Evolutionary conservation across 2,113 vertebrate species (phyloP).

Genomic region (Myiozetetes cayanensis): DNA sequence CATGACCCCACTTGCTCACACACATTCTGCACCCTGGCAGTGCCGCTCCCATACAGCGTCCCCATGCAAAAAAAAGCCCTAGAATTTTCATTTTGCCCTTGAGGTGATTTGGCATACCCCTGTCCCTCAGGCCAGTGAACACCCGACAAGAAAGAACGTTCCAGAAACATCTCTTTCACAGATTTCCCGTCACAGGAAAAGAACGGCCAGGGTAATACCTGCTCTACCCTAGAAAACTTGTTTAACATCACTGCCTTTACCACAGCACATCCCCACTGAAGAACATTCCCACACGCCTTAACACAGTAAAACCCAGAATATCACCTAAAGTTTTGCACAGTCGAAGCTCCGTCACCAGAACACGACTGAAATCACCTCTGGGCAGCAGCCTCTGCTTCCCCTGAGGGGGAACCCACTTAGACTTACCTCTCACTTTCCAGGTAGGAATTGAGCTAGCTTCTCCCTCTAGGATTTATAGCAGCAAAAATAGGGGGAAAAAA

Average conservation of each 20-base stretch:
- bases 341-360: fast-evolving
- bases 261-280: fast-evolving
- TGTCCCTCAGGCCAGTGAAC: fast-evolving
- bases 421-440: fast-evolving
- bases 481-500: background rate
- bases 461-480: background rate
- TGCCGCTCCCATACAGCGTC: fast-evolving
- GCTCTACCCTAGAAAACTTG: fast-evolving
- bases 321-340: background rate
- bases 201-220: fast-evolving
- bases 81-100: fast-evolving
- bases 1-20: fast-evolving
- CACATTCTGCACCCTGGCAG: fast-evolving
- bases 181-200: fast-evolving
- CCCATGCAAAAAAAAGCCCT: background rate
- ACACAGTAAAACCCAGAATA: fast-evolving
- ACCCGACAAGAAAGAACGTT: fast-evolving
- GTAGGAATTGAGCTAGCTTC: fast-evolving
- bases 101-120: fast-evolving
- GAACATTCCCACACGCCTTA: fast-evolving
- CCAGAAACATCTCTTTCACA: fast-evolving
- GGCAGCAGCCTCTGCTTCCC: fast-evolving
- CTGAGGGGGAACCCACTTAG: fast-evolving
- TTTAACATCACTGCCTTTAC: fast-evolving
- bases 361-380: fast-evolving